A percentile compares a stretch with the other conserved stretches of the same genome.
phyloP scores from a whole-genome alignment of 2,113 vertebrate species.

The Chionis minor region DNA sequence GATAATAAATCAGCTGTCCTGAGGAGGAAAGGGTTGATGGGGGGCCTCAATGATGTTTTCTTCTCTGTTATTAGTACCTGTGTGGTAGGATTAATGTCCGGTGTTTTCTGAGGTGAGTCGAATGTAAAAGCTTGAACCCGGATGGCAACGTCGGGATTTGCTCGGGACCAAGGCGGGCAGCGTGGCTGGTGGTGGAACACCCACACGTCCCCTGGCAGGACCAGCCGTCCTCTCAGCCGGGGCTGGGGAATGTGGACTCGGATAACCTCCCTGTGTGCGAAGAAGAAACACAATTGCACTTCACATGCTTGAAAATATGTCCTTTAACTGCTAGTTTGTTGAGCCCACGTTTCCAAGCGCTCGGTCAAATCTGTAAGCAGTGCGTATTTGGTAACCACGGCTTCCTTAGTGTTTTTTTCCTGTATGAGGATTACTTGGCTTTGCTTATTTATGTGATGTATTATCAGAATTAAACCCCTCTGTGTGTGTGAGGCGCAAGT shows the following conservation, averaged over 20 bases:
- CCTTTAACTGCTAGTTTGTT: slow-evolving; percentile 24
- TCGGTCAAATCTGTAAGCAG: background rate
- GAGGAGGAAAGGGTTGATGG: background rate
- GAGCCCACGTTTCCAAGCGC: background rate
- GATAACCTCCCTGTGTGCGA: background rate
- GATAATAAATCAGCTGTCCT: slow-evolving; percentile 70
- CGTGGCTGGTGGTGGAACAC: fast-evolving
- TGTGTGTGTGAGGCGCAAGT: background rate
- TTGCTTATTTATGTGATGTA: background rate
- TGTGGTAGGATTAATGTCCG: background rate
- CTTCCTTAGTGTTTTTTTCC: background rate
- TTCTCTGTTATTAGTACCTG: slow-evolving; percentile 33
- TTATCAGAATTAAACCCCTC: background rate
- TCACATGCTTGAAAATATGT: background rate
- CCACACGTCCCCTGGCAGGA: background rate
- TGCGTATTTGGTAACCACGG: background rate
- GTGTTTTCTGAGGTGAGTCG: background rate
- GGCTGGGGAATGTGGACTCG: background rate
- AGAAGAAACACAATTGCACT: background rate
- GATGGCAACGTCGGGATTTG: background rate
- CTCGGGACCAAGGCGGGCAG: background rate
- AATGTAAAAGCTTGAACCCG: background rate
- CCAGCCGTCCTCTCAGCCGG: fast-evolving
- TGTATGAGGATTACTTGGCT: background rate
- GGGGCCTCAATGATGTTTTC: slow-evolving; percentile 14